Percentiles rank a stretch among this genome's conserved stretches.
These are phyloP conservation scores for Campopleginae sp. DNA, from an alignment of 2,888 invertebrate species.

Conservation along the genomic window DNA sequence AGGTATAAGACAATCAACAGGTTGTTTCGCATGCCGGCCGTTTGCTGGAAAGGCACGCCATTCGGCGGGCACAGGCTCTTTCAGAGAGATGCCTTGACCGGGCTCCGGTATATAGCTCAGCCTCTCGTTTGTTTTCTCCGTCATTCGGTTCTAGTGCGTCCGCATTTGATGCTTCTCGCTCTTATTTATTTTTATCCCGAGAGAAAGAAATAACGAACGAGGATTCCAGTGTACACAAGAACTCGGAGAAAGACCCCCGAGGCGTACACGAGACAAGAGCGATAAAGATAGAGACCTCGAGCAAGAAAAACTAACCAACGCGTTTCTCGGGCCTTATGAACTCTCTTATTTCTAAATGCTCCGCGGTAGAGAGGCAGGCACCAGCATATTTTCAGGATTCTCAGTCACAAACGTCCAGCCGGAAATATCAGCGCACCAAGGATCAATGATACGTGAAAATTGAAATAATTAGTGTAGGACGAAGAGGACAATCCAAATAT, in stretches of 20 bases:
- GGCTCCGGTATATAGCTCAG: slow-evolving; percentile 37
- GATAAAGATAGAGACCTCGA: slow-evolving; percentile 30
- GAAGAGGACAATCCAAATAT: no score
- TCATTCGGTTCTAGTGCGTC: slow-evolving; percentile 3
- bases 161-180: background rate
- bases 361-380: slow-evolving; percentile 20
- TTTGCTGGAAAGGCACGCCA: slow-evolving; percentile 75
- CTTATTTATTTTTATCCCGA: slow-evolving; percentile 13
- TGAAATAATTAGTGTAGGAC: slow-evolving; percentile 21
- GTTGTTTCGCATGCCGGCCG: slow-evolving; percentile 81
- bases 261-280: slow-evolving; percentile 29
- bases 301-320: slow-evolving; percentile 56
- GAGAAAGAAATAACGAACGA: slow-evolving; percentile 58
- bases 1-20: slow-evolving; percentile 82
- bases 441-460: slow-evolving; percentile 50
- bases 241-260: slow-evolving; percentile 9
- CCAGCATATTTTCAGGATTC: slow-evolving; percentile 24
- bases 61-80: slow-evolving; percentile 64
- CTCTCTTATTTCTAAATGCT: slow-evolving; percentile 10
- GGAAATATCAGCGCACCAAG: background rate
- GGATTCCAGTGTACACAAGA: slow-evolving; percentile 53
- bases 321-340: slow-evolving; percentile 35
- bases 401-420: background rate
- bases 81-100: slow-evolving; percentile 59
- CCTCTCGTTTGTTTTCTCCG: slow-evolving; percentile 39